Evolutionary conservation across 2,797 vertebrate genomes (phyloP).

Genomic region (Neosilurus hyrtlii): DNA sequence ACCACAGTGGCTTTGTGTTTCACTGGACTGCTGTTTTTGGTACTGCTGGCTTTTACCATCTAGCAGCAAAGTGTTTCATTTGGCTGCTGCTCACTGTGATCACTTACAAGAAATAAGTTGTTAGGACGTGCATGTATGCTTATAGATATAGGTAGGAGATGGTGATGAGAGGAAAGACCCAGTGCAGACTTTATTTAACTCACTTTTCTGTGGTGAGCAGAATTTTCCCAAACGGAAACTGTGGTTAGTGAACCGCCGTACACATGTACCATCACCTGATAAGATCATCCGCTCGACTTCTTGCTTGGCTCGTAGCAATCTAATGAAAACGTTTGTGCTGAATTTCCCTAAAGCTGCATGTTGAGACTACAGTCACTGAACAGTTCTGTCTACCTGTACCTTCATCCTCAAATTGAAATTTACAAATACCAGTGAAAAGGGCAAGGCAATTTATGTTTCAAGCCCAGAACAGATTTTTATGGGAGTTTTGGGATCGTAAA

Average conservation of each 20-base stretch:
- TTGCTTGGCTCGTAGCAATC: neutral
- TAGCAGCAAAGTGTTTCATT: constrained; percentile 21
- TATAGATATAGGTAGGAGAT: neutral
- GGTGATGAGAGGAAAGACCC: constrained; percentile 13
- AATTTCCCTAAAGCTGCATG: neutral
- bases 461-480: neutral
- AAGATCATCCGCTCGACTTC: neutral
- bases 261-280: neutral
- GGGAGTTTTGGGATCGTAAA: neutral
- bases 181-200: neutral
- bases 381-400: constrained; percentile 11
- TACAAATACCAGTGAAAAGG: neutral
- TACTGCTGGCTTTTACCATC: constrained; percentile 39
- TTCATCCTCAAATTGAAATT: neutral
- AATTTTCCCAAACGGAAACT: constrained; percentile 38
- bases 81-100: constrained; percentile 33
- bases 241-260: constrained; percentile 23
- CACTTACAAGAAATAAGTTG: constrained; percentile 34
- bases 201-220: constrained; percentile 11
- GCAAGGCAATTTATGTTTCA: neutral
- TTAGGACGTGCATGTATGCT: neutral
- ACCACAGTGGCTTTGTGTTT: constrained; percentile 39
- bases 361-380: neutral
- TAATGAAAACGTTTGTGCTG: neutral
- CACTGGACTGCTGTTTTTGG: neutral